Conservation (phyloP, 2,888 invertebrate genomes). For the Pardosa pseudoannulata region DNA sequence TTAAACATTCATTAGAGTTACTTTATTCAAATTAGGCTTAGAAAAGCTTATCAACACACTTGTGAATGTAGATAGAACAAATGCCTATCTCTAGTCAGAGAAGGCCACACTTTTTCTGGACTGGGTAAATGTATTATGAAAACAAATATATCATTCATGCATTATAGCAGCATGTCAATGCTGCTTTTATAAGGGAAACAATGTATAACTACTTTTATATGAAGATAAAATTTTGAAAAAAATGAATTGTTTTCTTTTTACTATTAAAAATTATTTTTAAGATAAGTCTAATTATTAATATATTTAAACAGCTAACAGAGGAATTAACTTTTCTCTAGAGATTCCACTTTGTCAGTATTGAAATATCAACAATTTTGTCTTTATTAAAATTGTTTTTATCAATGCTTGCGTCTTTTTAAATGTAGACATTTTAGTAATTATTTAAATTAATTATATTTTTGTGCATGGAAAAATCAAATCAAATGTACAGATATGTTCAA, state of each 20-base stretch:
- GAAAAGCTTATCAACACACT: slow-evolving; percentile 14
- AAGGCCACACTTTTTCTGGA: slow-evolving; percentile 5
- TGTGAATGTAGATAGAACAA: slow-evolving; percentile 17
- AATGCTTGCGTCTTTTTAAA: neutral
- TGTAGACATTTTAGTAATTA: neutral
- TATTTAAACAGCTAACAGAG: neutral
- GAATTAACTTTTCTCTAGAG: neutral
- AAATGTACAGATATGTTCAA: neutral
- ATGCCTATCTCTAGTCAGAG: neutral
- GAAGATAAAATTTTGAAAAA: neutral
- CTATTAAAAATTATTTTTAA: neutral
- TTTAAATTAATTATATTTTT: slow-evolving; percentile 1
- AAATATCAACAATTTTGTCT: neutral
- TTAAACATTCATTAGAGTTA: neutral
- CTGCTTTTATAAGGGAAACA: slow-evolving; percentile 2
- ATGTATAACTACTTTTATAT: slow-evolving; percentile 15
- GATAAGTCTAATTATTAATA: neutral
- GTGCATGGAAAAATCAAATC: slow-evolving; percentile 11
- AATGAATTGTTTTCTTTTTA: neutral
- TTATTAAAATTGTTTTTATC: neutral
- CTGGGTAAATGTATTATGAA: slow-evolving; percentile 10
- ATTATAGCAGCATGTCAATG: neutral
- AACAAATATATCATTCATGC: slow-evolving; percentile 1
- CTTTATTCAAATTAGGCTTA: slow-evolving; percentile 6
- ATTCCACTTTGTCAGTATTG: neutral